Evolutionary conservation across 2,888 invertebrate species (phyloP), one percentile per base, ranked within the genome.

Genomic region (Papilio elwesi): DNA sequence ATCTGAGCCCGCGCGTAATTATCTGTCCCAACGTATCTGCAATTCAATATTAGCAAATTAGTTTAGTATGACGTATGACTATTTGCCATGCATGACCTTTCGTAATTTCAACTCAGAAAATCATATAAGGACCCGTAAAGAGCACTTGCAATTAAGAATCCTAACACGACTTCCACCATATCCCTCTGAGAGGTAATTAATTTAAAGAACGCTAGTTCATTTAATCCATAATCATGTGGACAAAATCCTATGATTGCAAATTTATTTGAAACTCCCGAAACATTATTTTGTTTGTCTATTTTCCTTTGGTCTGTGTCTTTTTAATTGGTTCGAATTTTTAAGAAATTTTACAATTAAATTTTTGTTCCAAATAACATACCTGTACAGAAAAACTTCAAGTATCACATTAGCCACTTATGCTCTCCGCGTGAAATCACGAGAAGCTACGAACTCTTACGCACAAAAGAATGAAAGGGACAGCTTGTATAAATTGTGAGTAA

Each of bases 31-130:
- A 62, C 53, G 67, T 38, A 76, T 74, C 69, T 57, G 68, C 73
- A 64, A 70, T 68, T 71, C 15, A 55, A 55, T 16, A n/a, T n/a
- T n/a, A 26, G 15, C 49, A 49, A 68, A 65, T 76, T 89, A 83
- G 87, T 88, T 85, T 74, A 88, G 90, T 91, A 87, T 85, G 89
- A 91, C 85, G 81, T 81, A 80, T 81, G 73, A 78, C 76, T 81
- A 80, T 81, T 80, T 84, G 81, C 84, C 88, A 90, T 90, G 88
- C 74, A 75, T 76, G 76, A 73, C 74, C 75, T 72, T 75, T 65
- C 70, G 26, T 62, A 53, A n/a, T 67, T 66, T 73, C 63, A 36
- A 73, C 73, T 69, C 74, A 71, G 73, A 74, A 74, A 68, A 73
- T 53, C 43, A 70, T 74, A 69, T 69, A 66, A 73, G 65, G 47